Conservation (phyloP, 2,888 invertebrate genomes). For the Zaprionus obscuricornis region DNA sequence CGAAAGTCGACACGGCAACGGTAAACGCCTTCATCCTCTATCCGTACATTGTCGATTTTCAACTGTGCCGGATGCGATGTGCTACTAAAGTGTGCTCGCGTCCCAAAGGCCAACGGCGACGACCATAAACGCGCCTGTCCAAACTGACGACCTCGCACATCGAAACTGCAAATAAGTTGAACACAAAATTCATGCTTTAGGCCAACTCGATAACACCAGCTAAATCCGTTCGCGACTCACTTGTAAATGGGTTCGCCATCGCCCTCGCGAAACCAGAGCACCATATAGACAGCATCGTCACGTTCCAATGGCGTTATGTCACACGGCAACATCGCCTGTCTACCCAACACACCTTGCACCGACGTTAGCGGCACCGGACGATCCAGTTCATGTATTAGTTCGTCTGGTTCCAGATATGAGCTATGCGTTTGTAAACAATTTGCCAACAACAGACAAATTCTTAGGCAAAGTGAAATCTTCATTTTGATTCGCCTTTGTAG, state of each 20-base stretch:
- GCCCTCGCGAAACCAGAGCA: conserved; percentile 94
- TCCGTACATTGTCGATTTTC: conserved; percentile 86
- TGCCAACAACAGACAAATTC: conserved; percentile 68
- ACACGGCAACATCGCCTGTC: conserved; percentile 93
- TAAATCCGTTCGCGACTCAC: conserved; percentile 84
- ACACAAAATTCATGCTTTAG: not conserved
- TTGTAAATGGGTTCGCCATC: conserved; percentile 93
- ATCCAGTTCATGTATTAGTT: conserved; percentile 83
- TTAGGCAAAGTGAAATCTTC: too few relatives aligned
- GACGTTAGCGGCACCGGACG: conserved; percentile 89
- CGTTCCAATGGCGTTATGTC: conserved; percentile 91
- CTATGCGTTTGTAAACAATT: conserved; percentile 41
- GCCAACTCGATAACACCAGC: not conserved
- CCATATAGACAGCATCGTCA: conserved; percentile 93
- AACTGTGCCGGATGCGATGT: conserved; percentile 91
- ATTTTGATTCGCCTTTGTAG: too few relatives aligned
- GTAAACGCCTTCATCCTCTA: conserved; percentile 88
- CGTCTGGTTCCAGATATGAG: conserved; percentile 83
- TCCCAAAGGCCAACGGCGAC: conserved; percentile 89
- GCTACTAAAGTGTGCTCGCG: conserved; percentile 92
- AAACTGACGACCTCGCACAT: conserved; percentile 89
- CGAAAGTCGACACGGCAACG: conserved; percentile 90
- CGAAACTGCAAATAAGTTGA: conserved; percentile 86
- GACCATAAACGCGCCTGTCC: conserved; percentile 93
- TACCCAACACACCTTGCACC: conserved; percentile 91